phyloP scores from a whole-genome alignment of 2,888 invertebrate species.

The Eupithecia subumbrata region DNA sequence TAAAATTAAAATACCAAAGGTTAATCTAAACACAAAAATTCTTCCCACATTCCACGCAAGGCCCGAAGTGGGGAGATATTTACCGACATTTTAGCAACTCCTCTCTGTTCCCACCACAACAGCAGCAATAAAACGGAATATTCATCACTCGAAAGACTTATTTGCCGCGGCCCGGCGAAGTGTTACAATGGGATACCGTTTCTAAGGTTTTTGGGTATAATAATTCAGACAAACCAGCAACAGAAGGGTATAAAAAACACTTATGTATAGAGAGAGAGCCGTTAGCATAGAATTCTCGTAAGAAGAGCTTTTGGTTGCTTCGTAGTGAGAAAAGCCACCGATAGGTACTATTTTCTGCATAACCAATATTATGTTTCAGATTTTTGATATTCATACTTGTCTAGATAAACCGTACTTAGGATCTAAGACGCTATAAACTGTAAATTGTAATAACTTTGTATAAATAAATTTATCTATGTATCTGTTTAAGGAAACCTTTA shows the following conservation, averaged over 20 bases:
- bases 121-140: slow-evolving; percentile 25
- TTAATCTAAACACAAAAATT: background rate
- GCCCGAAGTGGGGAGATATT: slow-evolving; percentile 3
- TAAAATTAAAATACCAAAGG: background rate
- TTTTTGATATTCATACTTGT: background rate
- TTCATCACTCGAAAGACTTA: slow-evolving; percentile 31
- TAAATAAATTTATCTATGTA: no score
- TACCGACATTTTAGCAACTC: slow-evolving; percentile 17
- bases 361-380: no score
- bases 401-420: no score
- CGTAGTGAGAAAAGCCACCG: no score
- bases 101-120: slow-evolving; percentile 11
- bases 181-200: slow-evolving; percentile 24
- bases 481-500: no score
- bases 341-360: no score
- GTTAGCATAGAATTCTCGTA: no score
- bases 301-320: no score
- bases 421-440: no score
- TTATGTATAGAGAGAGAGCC: no score
- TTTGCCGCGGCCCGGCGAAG: slow-evolving; percentile 29
- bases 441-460: no score
- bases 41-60: background rate
- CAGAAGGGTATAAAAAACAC: background rate
- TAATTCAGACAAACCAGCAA: slow-evolving; percentile 5
- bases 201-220: slow-evolving; percentile 8